phyloP scores from a whole-genome alignment of 2,888 invertebrate species.

The Idaea straminata region DNA sequence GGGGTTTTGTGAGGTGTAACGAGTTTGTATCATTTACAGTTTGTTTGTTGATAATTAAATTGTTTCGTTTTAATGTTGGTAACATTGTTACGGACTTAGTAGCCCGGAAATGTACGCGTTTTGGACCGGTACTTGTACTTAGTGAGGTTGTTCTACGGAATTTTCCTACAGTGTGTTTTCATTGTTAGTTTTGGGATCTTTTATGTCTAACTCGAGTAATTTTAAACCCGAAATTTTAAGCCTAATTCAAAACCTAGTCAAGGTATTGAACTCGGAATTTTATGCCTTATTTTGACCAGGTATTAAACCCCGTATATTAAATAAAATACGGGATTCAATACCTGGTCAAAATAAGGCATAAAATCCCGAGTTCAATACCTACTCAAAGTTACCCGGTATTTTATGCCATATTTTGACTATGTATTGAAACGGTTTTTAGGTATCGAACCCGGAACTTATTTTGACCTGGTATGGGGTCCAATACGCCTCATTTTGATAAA shows the following conservation, averaged over 20 bases:
- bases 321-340: too few species aligned
- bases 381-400: too few species aligned
- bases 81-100: neutral
- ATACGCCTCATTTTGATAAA: too few species aligned
- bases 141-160: neutral
- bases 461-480: too few species aligned
- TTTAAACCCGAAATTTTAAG: neutral
- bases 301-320: too few species aligned
- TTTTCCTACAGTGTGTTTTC: neutral
- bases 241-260: neutral
- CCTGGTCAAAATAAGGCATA: too few species aligned
- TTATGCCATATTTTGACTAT: too few species aligned
- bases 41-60: conserved; percentile 2
- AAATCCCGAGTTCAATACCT: too few species aligned
- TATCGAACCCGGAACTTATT: too few species aligned
- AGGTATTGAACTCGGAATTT: too few species aligned
- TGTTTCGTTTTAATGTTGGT: neutral
- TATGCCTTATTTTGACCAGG: too few species aligned
- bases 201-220: neutral
- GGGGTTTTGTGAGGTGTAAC: conserved; percentile 21
- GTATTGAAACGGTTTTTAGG: too few species aligned
- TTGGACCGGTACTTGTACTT: neutral
- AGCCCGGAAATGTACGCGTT: conserved; percentile 1
- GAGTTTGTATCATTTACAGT: conserved; percentile 13
- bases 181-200: neutral